Evolutionary conservation across 1,140 invertebrate species (phyloP).

Genomic region (Argopecten irradians): DNA sequence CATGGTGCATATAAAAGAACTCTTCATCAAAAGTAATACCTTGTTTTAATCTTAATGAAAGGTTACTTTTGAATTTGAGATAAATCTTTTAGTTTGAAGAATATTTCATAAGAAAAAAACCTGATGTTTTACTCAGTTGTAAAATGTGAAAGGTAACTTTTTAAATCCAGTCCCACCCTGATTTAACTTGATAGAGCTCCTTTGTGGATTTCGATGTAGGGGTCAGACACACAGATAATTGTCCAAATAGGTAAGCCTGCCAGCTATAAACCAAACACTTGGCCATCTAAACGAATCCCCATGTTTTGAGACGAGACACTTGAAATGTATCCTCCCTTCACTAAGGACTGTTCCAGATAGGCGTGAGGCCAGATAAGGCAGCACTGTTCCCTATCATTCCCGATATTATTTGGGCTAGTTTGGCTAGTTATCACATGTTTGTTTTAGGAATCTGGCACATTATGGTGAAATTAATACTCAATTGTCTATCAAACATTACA

Average conservation of each 20-base stretch:
- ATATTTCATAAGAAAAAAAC: not conserved
- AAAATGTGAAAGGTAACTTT: not conserved
- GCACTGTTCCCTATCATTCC: not conserved
- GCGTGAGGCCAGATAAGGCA: not conserved
- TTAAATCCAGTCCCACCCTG: not conserved
- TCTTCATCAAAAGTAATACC: too few relatives aligned
- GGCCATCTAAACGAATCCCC: not conserved
- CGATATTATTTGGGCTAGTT: not conserved
- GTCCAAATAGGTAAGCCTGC: not conserved
- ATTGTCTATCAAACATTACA: slow-evolving; percentile 18
- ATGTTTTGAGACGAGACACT: not conserved
- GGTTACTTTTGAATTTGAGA: too few relatives aligned
- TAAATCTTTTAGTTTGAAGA: not conserved
- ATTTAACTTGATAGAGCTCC: not conserved
- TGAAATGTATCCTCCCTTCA: not conserved
- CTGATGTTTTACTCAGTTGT: not conserved
- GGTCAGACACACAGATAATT: not conserved
- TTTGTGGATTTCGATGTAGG: not conserved
- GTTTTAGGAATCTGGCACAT: slow-evolving; percentile 22
- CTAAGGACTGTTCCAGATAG: not conserved
- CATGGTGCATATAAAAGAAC: too few relatives aligned
- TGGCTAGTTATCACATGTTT: not conserved
- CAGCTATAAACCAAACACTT: not conserved
- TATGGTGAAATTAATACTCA: not conserved
- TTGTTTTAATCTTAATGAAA: too few relatives aligned